Conservation (phyloP, 2,888 invertebrate genomes). For the Tachina lurida region DNA sequence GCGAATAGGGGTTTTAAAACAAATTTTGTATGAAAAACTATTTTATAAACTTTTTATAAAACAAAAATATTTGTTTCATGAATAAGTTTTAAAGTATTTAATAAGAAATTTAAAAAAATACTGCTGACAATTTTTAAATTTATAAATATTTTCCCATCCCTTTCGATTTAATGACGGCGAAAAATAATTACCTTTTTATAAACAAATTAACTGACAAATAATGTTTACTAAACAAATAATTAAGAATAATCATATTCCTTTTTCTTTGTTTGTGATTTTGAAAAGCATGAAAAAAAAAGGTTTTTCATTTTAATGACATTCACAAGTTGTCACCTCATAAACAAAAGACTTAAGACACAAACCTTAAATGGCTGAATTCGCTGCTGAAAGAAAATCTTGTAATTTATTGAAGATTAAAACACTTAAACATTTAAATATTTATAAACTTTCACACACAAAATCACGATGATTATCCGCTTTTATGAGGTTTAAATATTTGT, state of each 20-base stretch:
- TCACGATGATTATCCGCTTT: slow-evolving; percentile 51
- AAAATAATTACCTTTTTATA: not conserved
- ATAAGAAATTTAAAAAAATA: too few relatives aligned
- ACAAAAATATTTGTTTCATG: too few relatives aligned
- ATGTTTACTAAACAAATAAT: not conserved
- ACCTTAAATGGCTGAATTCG: not conserved
- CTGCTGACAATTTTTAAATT: too few relatives aligned
- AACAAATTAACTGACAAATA: slow-evolving; percentile 8
- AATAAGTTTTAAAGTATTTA: too few relatives aligned
- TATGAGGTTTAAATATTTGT: slow-evolving; percentile 52
- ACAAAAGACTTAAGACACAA: slow-evolving; percentile 64
- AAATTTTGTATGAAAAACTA: too few relatives aligned
- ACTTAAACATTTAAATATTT: slow-evolving; percentile 53
- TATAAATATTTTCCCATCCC: not conserved
- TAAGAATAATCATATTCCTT: not conserved
- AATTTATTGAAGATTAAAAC: slow-evolving; percentile 60
- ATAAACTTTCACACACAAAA: slow-evolving; percentile 69
- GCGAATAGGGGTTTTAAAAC: too few relatives aligned
- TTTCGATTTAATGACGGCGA: not conserved
- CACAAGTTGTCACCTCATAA: slow-evolving; percentile 56
- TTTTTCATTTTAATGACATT: slow-evolving; percentile 24
- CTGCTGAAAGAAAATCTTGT: slow-evolving; percentile 53
- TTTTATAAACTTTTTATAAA: too few relatives aligned
- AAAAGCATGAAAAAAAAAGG: slow-evolving; percentile 19
- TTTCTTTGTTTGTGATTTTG: not conserved